Percentiles rank a stretch among this genome's conserved stretches.
Evolutionary conservation across 2,888 invertebrate species (phyloP).

Genomic region (Lithosia quadra): DNA sequence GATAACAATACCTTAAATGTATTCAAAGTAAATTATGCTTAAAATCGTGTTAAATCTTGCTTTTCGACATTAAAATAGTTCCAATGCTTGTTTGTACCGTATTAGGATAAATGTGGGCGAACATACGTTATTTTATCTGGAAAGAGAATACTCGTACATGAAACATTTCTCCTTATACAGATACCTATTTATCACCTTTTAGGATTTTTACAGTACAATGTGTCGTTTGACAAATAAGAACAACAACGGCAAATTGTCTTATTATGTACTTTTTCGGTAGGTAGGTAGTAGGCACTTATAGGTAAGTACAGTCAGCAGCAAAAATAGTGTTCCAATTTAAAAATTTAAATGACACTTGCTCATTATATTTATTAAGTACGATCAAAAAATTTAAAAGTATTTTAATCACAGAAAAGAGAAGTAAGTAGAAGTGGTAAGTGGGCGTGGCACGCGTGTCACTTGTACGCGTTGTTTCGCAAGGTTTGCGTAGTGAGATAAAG

Average conservation of each 20-base stretch:
- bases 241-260: constrained; percentile 2
- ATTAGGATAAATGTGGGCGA: neutral
- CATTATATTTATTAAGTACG: too few relatives aligned
- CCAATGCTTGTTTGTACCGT: neutral
- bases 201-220: constrained; percentile 9
- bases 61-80: neutral
- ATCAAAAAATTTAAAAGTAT: too few relatives aligned
- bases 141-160: neutral
- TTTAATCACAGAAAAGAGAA: too few relatives aligned
- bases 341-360: too few relatives aligned
- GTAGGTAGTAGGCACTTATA: too few relatives aligned
- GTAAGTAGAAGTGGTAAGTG: too few relatives aligned
- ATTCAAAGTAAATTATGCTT: neutral
- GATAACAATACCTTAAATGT: too few relatives aligned
- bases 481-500: too few relatives aligned
- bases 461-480: too few relatives aligned
- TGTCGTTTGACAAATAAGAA: constrained; percentile 10
- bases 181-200: neutral
- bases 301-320: too few relatives aligned
- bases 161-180: neutral
- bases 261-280: neutral
- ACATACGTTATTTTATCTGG: neutral
- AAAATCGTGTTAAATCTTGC: neutral
- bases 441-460: too few relatives aligned
- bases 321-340: too few relatives aligned